Evolutionary conservation across 2,113 vertebrate genomes (phyloP).

Genomic region (Ophiodon elongatus): DNA sequence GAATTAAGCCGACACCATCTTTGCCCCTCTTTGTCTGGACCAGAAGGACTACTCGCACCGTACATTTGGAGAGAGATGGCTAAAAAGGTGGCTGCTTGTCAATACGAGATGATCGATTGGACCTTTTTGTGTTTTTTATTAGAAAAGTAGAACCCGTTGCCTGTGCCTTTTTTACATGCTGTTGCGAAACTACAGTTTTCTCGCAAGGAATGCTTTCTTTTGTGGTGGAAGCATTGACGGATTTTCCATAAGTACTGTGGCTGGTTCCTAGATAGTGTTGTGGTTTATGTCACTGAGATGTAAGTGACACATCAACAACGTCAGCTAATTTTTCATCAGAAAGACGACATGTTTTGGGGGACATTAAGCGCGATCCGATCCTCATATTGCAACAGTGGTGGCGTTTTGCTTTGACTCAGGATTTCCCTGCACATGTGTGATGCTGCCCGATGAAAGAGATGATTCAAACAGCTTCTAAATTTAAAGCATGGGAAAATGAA

Average conservation of each 20-base stretch:
- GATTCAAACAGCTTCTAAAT: neutral
- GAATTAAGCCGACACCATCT: slow-evolving; percentile 22
- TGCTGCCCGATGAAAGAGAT: neutral
- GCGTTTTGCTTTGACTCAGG: neutral
- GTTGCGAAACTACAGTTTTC: slow-evolving; percentile 1
- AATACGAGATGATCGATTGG: neutral
- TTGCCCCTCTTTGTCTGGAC: slow-evolving; percentile 37
- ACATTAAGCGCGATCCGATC: neutral
- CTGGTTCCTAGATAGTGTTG: neutral
- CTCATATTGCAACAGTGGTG: neutral
- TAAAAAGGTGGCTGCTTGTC: slow-evolving; percentile 31
- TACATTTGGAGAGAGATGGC: slow-evolving; percentile 34
- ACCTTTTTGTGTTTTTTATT: neutral
- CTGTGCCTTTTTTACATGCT: neutral
- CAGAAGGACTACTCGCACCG: neutral
- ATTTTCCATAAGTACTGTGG: neutral
- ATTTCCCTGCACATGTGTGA: neutral
- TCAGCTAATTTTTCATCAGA: neutral
- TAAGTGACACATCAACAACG: neutral
- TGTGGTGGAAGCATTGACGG: slow-evolving; percentile 12
- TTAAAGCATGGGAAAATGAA: neutral
- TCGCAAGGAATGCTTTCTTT: neutral
- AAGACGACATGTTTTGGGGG: neutral
- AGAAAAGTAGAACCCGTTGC: neutral
- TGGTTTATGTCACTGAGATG: slow-evolving; percentile 7